phyloP scores from a whole-genome alignment of 2,797 vertebrate species.

The Sylvilagus floridanus region DNA sequence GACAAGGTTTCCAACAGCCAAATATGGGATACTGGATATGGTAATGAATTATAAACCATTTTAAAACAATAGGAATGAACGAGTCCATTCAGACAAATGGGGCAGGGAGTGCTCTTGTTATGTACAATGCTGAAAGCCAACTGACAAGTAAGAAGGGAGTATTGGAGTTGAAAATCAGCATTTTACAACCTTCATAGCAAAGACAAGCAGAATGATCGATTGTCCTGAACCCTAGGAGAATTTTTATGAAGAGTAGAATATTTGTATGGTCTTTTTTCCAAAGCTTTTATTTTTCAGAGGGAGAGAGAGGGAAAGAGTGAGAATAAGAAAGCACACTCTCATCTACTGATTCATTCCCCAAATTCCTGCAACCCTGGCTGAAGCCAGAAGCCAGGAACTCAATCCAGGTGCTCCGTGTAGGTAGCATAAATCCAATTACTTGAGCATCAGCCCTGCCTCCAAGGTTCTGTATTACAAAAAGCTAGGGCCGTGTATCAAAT shows the following conservation, averaged over 20 bases:
- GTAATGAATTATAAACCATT: background rate
- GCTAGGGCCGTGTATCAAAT: too few relatives aligned
- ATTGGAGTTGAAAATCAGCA: background rate
- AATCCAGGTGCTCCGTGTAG: too few relatives aligned
- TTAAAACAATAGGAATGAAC: background rate
- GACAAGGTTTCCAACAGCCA: background rate
- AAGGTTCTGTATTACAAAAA: too few relatives aligned
- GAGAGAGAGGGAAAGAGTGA: too few relatives aligned
- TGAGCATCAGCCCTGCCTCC: too few relatives aligned
- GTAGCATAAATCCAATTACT: too few relatives aligned
- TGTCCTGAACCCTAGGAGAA: background rate
- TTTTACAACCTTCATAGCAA: background rate
- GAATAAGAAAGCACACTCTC: too few relatives aligned
- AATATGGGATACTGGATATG: background rate
- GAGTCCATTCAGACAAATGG: background rate
- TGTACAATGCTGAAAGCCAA: background rate
- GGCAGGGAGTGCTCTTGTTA: background rate
- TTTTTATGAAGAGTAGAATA: conserved; percentile 34
- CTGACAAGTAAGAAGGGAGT: background rate
- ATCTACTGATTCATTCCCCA: too few relatives aligned
- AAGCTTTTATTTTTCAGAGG: too few relatives aligned
- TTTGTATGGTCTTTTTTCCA: background rate
- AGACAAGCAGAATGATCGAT: background rate
- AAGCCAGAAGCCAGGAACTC: too few relatives aligned
- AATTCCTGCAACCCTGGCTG: too few relatives aligned